phyloP scores from a whole-genome alignment of 2,797 vertebrate genomes.

The Paratrypauchen microcephalus region DNA sequence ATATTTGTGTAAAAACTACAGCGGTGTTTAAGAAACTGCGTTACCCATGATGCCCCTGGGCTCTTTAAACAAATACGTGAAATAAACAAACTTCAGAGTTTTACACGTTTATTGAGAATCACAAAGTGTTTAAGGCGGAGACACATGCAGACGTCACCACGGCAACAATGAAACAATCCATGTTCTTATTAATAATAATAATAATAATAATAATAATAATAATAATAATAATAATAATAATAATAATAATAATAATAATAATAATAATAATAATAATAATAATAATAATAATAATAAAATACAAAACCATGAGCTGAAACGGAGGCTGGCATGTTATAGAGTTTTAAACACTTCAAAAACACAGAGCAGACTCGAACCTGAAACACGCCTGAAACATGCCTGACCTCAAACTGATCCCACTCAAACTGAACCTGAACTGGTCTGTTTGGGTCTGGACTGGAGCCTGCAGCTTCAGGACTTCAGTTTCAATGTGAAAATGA shows the following conservation, averaged over 20 bases:
- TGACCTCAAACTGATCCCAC: no score
- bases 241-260: neutral
- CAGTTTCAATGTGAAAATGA: no score
- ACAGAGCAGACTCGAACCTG: no score
- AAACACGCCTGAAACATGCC: no score
- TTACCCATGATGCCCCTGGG: neutral
- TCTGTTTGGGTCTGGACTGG: no score
- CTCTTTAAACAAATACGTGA: no score
- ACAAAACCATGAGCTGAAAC: neutral
- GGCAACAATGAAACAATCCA: neutral
- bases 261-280: neutral
- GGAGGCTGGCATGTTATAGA: no score
- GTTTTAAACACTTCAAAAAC: no score
- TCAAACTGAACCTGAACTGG: no score
- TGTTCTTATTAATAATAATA: neutral
- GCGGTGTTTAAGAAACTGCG: neutral
- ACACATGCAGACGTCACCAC: conserved; percentile 2
- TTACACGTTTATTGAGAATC: neutral
- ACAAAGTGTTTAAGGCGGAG: conserved; percentile 7
- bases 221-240: neutral
- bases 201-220: neutral
- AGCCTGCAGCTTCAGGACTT: no score
- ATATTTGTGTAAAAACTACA: neutral
- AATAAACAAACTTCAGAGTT: neutral
- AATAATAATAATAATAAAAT: neutral